Conservation (phyloP, 2,797 vertebrate genomes). For the Erithacus rubecula region DNA sequence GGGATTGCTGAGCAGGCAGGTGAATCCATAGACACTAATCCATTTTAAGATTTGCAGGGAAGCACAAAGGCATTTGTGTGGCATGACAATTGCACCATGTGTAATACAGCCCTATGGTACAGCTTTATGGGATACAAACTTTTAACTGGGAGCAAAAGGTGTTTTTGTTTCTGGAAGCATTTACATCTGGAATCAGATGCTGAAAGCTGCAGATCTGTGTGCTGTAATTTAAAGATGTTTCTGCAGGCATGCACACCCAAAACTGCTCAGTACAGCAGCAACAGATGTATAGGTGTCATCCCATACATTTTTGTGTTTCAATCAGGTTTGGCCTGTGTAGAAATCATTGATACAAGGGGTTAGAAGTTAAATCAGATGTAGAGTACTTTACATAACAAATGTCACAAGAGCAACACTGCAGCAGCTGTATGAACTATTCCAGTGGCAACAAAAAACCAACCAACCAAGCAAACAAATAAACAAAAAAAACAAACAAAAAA, state of each 20-base stretch:
- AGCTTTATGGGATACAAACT: background rate
- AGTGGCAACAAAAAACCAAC: background rate
- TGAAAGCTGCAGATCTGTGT: background rate
- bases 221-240: background rate
- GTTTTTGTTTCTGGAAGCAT: background rate
- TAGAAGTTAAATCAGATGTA: background rate
- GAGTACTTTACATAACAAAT: background rate
- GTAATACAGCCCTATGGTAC: background rate
- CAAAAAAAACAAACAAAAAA: background rate
- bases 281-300: background rate
- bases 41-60: background rate
- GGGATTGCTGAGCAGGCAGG: background rate
- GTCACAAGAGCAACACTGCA: background rate
- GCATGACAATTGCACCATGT: background rate
- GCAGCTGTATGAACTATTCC: background rate
- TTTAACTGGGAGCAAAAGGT: background rate
- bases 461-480: background rate
- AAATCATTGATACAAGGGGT: background rate
- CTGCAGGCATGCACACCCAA: background rate
- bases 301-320: background rate
- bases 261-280: accelerated
- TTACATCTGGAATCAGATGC: background rate
- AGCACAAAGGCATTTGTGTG: background rate
- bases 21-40: background rate
- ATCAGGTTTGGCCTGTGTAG: background rate